Evolutionary conservation across 1,140 invertebrate genomes (phyloP).

Genomic region (Stegodyphus mimosarum): DNA sequence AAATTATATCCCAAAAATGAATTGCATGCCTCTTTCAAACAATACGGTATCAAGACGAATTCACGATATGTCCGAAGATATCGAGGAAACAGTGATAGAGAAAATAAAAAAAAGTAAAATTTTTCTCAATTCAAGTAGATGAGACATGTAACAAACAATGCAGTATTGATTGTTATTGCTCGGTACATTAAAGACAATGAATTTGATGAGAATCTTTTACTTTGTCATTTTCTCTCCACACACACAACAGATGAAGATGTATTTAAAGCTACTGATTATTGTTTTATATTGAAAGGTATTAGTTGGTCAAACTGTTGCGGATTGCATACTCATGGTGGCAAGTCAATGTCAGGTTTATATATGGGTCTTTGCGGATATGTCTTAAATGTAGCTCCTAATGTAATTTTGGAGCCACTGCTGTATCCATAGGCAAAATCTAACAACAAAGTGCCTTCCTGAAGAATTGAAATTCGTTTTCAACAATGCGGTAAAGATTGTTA

Average conservation of each 20-base stretch:
- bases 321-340: constrained; percentile 9
- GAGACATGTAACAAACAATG: not conserved
- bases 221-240: not conserved
- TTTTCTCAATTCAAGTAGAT: not conserved
- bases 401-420: constrained; percentile 8
- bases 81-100: not conserved
- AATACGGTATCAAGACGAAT: not conserved
- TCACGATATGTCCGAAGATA: not conserved
- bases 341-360: not conserved
- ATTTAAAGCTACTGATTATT: not conserved
- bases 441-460: not conserved
- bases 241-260: not conserved
- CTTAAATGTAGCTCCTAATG: constrained; percentile 12
- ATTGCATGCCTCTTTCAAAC: not conserved
- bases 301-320: not conserved
- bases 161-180: too few relatives aligned
- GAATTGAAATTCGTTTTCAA: not conserved
- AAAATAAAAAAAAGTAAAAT: not conserved
- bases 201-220: not conserved
- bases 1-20: not conserved
- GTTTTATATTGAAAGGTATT: constrained; percentile 7
- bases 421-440: not conserved
- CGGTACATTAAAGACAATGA: too few relatives aligned
- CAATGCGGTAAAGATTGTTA: not conserved
- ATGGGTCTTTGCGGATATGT: not conserved